phyloP scores from a whole-genome alignment of 1,140 invertebrate genomes.

The Drepana arcuata region DNA sequence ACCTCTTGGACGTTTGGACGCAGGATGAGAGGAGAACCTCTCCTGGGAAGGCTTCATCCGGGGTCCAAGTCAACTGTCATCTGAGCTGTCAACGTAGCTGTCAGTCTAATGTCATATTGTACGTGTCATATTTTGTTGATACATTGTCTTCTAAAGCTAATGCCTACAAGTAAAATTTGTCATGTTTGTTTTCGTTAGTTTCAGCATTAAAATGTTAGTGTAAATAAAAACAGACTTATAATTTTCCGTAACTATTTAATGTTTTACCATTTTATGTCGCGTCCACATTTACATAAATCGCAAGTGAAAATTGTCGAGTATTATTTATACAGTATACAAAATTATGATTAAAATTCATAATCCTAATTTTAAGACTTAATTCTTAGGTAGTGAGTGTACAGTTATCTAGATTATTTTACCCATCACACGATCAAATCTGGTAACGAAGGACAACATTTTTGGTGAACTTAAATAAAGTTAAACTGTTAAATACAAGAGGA shows the following conservation, averaged over 20 bases:
- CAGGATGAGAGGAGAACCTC: conserved; percentile 20
- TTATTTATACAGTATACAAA: too few species aligned
- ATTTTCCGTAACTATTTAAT: conserved; percentile 44
- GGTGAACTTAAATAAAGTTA: conserved; percentile 46
- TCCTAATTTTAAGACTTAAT: conserved; percentile 42
- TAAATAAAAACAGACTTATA: conserved; percentile 13
- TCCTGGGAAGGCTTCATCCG: conserved; percentile 24
- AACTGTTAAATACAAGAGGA: conserved; percentile 52
- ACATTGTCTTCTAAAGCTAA: too few species aligned
- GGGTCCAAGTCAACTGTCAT: conserved; percentile 19
- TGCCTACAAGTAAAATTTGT: too few species aligned
- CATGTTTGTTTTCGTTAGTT: conserved; percentile 8
- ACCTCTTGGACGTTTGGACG: conserved; percentile 41
- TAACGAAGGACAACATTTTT: conserved; percentile 60
- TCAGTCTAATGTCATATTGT: too few species aligned
- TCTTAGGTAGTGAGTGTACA: conserved; percentile 59
- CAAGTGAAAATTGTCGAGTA: too few species aligned
- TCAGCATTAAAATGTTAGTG: too few species aligned
- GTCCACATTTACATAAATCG: too few species aligned
- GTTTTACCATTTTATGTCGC: conserved; percentile 58
- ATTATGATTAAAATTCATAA: conserved; percentile 38
- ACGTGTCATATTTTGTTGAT: too few species aligned
- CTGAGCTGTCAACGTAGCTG: conserved; percentile 1
- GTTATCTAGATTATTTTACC: conserved; percentile 38
- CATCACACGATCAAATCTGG: conserved; percentile 36